Base-by-base conservation (phyloP, 2,888 invertebrate genomes). In the Rhyacophila evoluta region DNA sequence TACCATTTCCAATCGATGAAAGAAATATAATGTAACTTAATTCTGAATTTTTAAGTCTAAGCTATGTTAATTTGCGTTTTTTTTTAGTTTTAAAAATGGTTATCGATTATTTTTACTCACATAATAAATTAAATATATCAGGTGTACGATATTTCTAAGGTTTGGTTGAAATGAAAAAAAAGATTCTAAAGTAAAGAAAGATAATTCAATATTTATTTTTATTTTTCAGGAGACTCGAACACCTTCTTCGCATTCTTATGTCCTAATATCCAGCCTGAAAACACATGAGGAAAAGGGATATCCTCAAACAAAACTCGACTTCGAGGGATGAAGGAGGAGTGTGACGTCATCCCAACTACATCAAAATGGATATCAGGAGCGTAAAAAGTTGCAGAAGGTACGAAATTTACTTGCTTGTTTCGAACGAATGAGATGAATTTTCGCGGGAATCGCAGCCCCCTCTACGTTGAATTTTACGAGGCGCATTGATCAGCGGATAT, bases 251-350 rank as follows among this genome's bases (percentile, higher is more conserved):
- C 19, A 12, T 69, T 72, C 36, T 80, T 70, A 27, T 25, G 80
- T 75, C 81, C 81, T 81, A 74, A 41, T 79, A 78, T 74, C 10
- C 79, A 41, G 37, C 29, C 73, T 29, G 11, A 68, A 68, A 74
- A 74, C 78, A 78, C 78, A 80, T 80, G 81, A 72, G 81, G 69
- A 80, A 81, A 80, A 80, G 81, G 77, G 79, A 80, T 80, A 71
- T 70, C 78, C 74, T 27, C 78, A 71, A 41, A 25, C 75, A 77
- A 68, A 79, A 76, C 12, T 71, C 55, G 37, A 37, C 41, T 12
- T 38, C 75, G 72, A 79, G 80, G 81, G 80, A 82, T 82, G 81
- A 82, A 82, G 81, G 79, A 79, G 75, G 78, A 72, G 78, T 72
- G 75, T 75, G 79, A 80, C 82, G 82, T 80, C 78, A 78, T 75